phyloP scores from a whole-genome alignment of 2,797 vertebrate genomes.

The Phylloscopus collybita region DNA sequence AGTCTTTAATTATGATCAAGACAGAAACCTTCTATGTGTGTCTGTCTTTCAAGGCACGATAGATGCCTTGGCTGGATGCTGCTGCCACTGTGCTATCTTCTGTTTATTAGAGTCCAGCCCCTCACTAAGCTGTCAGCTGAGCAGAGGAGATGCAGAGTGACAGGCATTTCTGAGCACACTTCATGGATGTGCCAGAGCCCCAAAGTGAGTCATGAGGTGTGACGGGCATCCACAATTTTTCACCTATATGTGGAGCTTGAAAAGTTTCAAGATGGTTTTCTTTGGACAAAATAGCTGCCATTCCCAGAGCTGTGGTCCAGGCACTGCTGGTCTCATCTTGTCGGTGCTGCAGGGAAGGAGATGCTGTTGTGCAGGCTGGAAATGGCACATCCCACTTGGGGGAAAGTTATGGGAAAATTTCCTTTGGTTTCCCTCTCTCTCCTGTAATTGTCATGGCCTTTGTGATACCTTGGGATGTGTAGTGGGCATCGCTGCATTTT shows the following conservation, averaged over 20 bases:
- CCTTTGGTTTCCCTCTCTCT: neutral
- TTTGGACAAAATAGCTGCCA: neutral
- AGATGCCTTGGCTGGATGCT: neutral
- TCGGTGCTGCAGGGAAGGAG: neutral
- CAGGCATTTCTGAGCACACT: constrained; percentile 18
- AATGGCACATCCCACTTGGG: neutral
- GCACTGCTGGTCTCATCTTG: rapidly evolving
- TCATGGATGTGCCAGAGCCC: neutral
- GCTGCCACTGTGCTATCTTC: neutral
- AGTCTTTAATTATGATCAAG: neutral
- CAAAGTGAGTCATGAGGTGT: constrained; percentile 5
- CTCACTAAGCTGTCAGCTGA: neutral
- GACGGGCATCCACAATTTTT: neutral
- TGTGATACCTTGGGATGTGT: neutral
- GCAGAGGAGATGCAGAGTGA: constrained; percentile 21
- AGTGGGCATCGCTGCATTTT: rapidly evolving
- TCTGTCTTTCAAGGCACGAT: neutral
- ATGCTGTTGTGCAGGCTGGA: neutral
- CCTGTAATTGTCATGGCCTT: neutral
- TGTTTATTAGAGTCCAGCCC: neutral
- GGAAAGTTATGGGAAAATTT: neutral
- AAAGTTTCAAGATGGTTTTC: neutral
- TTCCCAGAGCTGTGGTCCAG: neutral
- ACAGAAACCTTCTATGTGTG: neutral
- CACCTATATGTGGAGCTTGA: neutral